These are phyloP conservation scores for Reticulitermes speratus DNA, from an alignment of 1,140 invertebrate species.

Conservation along the genomic window DNA sequence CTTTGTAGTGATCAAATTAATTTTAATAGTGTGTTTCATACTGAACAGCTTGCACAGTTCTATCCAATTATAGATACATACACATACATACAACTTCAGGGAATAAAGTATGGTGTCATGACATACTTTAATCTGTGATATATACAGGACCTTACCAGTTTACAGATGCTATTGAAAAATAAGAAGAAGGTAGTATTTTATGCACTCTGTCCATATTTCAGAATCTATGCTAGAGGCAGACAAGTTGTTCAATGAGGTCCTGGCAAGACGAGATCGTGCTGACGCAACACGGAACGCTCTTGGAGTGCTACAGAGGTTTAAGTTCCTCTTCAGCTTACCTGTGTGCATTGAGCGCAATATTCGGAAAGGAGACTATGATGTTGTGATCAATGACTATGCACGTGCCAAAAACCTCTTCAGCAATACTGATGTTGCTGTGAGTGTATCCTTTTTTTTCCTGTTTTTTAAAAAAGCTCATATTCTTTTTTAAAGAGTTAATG, in stretches of 20 bases:
- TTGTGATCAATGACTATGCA: conserved; percentile 97
- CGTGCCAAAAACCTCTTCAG: conserved; percentile 95
- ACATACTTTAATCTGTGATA: too few relatives aligned
- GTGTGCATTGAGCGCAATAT: conserved; percentile 93
- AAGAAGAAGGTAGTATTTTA: too few relatives aligned
- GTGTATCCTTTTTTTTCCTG: conserved; percentile 42
- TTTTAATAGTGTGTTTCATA: too few relatives aligned
- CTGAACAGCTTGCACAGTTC: too few relatives aligned
- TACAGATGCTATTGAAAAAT: too few relatives aligned
- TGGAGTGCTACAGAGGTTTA: conserved; percentile 83
- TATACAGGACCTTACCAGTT: too few relatives aligned
- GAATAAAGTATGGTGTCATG: neutral
- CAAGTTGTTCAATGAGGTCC: conserved; percentile 90
- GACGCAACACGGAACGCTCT: conserved; percentile 95
- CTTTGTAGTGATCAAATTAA: too few relatives aligned
- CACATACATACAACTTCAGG: neutral
- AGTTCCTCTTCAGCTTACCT: conserved; percentile 94
- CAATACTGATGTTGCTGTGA: conserved; percentile 85
- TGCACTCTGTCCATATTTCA: conserved; percentile 45
- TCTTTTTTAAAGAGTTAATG: too few relatives aligned
- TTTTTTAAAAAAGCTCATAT: neutral
- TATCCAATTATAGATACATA: neutral
- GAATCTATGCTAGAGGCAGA: conserved; percentile 90
- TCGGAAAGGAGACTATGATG: conserved; percentile 91
- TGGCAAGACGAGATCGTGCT: conserved; percentile 89